Conservation (phyloP, 2,113 vertebrate species). For the Amblyornis subalaris region DNA sequence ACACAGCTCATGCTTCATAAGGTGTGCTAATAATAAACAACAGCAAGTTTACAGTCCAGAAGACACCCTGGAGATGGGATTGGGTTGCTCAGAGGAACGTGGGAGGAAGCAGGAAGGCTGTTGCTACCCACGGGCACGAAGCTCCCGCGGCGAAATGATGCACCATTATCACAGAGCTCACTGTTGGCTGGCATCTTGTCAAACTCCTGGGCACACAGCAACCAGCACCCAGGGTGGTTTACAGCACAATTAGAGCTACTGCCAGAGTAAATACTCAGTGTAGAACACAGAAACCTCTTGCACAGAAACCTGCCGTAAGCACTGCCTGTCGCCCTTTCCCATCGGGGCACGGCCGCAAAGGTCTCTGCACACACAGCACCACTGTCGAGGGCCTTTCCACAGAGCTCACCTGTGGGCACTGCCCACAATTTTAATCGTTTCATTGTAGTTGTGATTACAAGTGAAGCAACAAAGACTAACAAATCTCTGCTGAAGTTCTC, state of each 20-base stretch:
- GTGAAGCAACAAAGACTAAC: background rate
- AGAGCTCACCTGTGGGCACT: background rate
- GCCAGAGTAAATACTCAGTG: background rate
- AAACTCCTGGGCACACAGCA: background rate
- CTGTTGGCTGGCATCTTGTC: background rate
- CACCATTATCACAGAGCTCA: background rate
- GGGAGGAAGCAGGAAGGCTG: background rate
- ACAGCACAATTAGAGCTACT: background rate
- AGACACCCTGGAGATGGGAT: background rate
- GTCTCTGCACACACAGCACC: background rate
- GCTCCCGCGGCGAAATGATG: background rate
- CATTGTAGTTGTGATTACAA: background rate
- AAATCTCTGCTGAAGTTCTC: background rate
- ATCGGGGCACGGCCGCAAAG: rapidly evolving
- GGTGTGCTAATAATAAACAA: background rate
- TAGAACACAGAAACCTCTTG: background rate
- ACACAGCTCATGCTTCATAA: background rate
- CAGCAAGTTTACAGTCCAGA: background rate
- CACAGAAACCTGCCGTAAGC: background rate
- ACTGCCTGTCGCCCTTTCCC: background rate
- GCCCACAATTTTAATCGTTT: background rate
- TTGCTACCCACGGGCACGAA: background rate
- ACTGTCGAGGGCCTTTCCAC: background rate
- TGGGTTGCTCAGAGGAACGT: background rate
- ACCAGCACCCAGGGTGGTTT: background rate